phyloP scores from a whole-genome alignment of 2,888 invertebrate genomes.

The Anoncus sp. region DNA sequence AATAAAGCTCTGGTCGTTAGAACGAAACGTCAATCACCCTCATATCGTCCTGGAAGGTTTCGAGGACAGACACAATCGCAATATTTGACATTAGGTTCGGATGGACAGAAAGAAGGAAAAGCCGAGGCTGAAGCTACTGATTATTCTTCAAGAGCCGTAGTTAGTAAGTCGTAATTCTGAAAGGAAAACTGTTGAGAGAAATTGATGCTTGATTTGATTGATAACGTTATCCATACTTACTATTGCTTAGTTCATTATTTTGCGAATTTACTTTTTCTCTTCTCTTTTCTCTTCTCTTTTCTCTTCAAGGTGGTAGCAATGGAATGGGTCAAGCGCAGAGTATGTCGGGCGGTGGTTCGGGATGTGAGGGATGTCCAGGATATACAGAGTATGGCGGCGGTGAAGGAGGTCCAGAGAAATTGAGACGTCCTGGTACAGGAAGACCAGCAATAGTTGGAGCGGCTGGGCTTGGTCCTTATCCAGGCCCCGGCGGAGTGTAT shows the following conservation, averaged over 20 bases:
- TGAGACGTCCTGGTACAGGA: slow-evolving; percentile 55
- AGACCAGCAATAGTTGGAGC: slow-evolving; percentile 54
- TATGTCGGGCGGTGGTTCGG: slow-evolving; percentile 89
- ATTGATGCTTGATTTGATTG: too few relatives aligned
- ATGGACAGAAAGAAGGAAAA: slow-evolving; percentile 87
- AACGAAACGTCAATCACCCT: slow-evolving; percentile 73
- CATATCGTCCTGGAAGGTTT: slow-evolving; percentile 83
- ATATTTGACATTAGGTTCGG: slow-evolving; percentile 89
- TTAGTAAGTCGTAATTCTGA: slow-evolving; percentile 86
- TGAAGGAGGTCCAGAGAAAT: slow-evolving; percentile 43
- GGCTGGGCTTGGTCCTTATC: slow-evolving; percentile 22
- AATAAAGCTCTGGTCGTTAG: slow-evolving; percentile 64
- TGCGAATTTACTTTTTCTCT: not conserved
- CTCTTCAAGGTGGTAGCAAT: slow-evolving; percentile 92
- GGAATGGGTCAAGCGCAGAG: slow-evolving; percentile 96
- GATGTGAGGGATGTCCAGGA: slow-evolving; percentile 88
- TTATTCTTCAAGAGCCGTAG: slow-evolving; percentile 88
- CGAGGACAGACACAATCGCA: slow-evolving; percentile 94
- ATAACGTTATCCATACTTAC: too few relatives aligned
- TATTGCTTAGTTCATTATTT: not conserved
- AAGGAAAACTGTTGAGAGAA: not conserved
- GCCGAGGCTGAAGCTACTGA: slow-evolving; percentile 93
- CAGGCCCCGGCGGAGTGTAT: slow-evolving; percentile 38
- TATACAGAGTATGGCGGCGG: slow-evolving; percentile 64
- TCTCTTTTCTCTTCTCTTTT: too few relatives aligned